These are phyloP conservation scores for Theonella swinhoei DNA, from an alignment of 37 sponge, comb jelly and placozoan species.

Conservation along the genomic window DNA sequence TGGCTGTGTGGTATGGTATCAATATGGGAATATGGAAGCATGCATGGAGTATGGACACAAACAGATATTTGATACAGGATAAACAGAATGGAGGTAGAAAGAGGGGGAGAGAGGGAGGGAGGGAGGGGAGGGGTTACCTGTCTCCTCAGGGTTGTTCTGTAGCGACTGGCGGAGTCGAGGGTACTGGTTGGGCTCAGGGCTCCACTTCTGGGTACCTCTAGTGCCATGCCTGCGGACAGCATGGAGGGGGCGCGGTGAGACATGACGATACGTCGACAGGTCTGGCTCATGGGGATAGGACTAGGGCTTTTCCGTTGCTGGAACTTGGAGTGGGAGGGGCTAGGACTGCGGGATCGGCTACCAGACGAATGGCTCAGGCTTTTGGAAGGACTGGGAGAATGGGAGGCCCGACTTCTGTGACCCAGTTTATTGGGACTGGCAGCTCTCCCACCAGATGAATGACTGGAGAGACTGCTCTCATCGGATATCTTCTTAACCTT, in stretches of 20 bases:
- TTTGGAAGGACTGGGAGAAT: slow-evolving; percentile 21
- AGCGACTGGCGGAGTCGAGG: background rate
- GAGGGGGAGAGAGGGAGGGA: too few relatives aligned
- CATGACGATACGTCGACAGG: background rate
- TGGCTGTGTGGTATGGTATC: too few relatives aligned
- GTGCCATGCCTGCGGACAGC: slow-evolving; percentile 10
- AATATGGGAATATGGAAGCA: too few relatives aligned
- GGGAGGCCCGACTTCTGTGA: slow-evolving; percentile 11
- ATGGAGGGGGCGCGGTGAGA: background rate
- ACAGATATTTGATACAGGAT: too few relatives aligned
- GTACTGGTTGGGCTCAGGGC: slow-evolving; percentile 21
- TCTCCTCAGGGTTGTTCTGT: slow-evolving; percentile 22
- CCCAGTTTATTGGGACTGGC: slow-evolving; percentile 24
- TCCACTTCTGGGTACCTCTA: slow-evolving; percentile 16
- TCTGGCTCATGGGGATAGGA: background rate
- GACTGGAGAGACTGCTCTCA: slow-evolving; percentile 35
- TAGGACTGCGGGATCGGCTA: slow-evolving; percentile 29
- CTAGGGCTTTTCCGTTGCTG: background rate
- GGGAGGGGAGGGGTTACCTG: slow-evolving; percentile 7
- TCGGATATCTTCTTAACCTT: slow-evolving; percentile 22
- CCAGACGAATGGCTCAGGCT: slow-evolving; percentile 31
- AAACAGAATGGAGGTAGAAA: too few relatives aligned
- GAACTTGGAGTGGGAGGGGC: background rate
- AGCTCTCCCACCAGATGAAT: slow-evolving; percentile 11
- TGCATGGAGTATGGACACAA: too few relatives aligned